phyloP scores from a whole-genome alignment of 2,113 vertebrate species.

The Protobothrops mucrosquamatus region DNA sequence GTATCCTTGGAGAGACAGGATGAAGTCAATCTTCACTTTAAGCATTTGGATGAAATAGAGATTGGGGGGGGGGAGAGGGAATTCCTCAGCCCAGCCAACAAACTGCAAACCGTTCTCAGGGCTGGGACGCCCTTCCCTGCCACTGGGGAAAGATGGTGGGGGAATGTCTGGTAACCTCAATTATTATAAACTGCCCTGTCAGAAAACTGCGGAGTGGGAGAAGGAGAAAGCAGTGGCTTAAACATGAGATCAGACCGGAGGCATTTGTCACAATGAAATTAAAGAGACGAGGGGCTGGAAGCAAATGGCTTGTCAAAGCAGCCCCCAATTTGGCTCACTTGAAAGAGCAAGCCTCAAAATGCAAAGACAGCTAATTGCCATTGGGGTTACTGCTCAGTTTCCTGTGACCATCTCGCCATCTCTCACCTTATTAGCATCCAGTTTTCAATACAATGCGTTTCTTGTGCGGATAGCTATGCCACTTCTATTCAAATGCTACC shows the following conservation, averaged over 20 bases:
- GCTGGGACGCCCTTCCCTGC: background rate
- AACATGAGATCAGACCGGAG: slow-evolving; percentile 19
- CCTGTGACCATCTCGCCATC: background rate
- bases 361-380: background rate
- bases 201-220: background rate
- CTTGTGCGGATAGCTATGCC: background rate
- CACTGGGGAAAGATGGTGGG: background rate
- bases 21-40: background rate
- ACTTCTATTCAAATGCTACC: background rate
- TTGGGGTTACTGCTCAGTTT: background rate
- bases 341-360: background rate
- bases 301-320: background rate
- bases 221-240: background rate
- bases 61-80: background rate
- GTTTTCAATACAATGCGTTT: background rate
- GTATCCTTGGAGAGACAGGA: background rate
- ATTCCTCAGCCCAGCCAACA: background rate
- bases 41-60: background rate
- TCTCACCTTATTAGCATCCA: background rate
- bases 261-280: slow-evolving; percentile 33
- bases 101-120: background rate
- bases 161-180: slow-evolving; percentile 6
- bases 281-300: slow-evolving; percentile 19
- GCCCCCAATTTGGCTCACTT: background rate
- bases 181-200: slow-evolving; percentile 29